Evolutionary conservation across 2,888 invertebrate genomes (phyloP), one percentile per base, ranked within the genome.

Genomic region (Habroteleia sp.): DNA sequence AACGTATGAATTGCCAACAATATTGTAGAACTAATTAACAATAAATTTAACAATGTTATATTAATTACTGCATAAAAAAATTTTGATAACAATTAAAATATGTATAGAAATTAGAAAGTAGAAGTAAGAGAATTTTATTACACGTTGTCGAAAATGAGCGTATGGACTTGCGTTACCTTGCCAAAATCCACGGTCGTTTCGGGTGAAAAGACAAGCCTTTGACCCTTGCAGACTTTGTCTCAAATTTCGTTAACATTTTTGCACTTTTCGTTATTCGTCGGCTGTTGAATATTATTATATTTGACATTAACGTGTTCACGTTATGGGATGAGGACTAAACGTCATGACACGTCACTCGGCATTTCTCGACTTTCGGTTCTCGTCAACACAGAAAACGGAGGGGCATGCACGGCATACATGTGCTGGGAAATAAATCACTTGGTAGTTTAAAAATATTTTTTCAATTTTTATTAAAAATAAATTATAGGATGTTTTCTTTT

Each of bases 131-230:
- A n/a, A n/a, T n/a, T n/a, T n/a, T n/a, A n/a, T n/a, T 20, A 3
- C 20, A 4, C 20, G 20, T 20, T 20, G 20, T 20, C 20, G 20
- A 20, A 20, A 10, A 10, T 23, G 3, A 2, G 27, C 11, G 23
- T 13, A 7, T n/a, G 0, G 37, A n/a, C 3, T 16, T 5, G 29
- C 27, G 78, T 83, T 87, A 91, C 91, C 91, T 92, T 8, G 96
- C 94, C 77, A 99, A 90, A 83, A 99, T 95, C 99, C 99, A 99
- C 81, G 99, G 99, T 46, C 99, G 91, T 89, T 98, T 99, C 0
- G 98, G 96, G 86, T 99, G 99, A 90, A 99, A 99, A 33, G 97
- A 97, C 79, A 99, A 91, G 4, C 99, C 99, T 90, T 99, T 99
- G 39, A 99, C 99, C 78, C 99, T 93, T 37, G 98, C 98, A 41